phyloP scores from a whole-genome alignment of 2,888 invertebrate species.

The Nezara viridula region DNA sequence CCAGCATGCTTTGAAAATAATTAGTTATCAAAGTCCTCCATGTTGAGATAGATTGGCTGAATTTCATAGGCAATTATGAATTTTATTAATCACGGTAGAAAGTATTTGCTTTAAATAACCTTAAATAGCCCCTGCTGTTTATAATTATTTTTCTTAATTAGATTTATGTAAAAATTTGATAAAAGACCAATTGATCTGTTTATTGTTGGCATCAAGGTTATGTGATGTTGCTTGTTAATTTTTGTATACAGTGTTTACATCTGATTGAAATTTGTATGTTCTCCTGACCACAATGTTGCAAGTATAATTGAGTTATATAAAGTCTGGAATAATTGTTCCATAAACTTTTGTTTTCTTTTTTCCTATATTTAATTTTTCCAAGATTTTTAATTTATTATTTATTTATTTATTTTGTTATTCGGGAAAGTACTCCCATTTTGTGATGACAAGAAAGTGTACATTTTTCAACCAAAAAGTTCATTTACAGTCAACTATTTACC shows the following conservation, averaged over 20 bases:
- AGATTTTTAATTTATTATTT: not conserved
- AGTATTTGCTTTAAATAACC: slow-evolving; percentile 37
- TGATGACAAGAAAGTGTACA: slow-evolving; percentile 25
- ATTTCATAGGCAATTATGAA: slow-evolving; percentile 28
- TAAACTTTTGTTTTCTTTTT: slow-evolving; percentile 37
- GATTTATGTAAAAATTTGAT: slow-evolving; percentile 14
- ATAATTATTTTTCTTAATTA: slow-evolving; percentile 41
- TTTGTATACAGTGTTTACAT: slow-evolving; percentile 33
- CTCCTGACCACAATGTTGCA: not conserved
- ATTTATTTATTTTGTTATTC: slow-evolving; percentile 21
- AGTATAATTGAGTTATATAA: slow-evolving; percentile 23
- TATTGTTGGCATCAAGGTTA: not conserved
- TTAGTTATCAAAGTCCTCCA: slow-evolving; percentile 21
- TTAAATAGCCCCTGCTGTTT: slow-evolving; percentile 18
- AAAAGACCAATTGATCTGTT: slow-evolving; percentile 43
- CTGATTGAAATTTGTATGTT: slow-evolving; percentile 8
- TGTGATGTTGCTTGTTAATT: slow-evolving; percentile 7
- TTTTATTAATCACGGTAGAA: slow-evolving; percentile 30
- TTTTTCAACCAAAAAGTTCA: slow-evolving; percentile 45
- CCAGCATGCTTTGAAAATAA: not conserved
- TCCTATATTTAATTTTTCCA: slow-evolving; percentile 20
- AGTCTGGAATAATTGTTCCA: slow-evolving; percentile 21
- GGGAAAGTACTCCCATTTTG: not conserved
- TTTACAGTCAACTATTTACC: slow-evolving; percentile 41
- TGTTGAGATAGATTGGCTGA: slow-evolving; percentile 41